Base-by-base conservation (phyloP, 2,113 vertebrate species). In the Sebastes schlegelii region DNA sequence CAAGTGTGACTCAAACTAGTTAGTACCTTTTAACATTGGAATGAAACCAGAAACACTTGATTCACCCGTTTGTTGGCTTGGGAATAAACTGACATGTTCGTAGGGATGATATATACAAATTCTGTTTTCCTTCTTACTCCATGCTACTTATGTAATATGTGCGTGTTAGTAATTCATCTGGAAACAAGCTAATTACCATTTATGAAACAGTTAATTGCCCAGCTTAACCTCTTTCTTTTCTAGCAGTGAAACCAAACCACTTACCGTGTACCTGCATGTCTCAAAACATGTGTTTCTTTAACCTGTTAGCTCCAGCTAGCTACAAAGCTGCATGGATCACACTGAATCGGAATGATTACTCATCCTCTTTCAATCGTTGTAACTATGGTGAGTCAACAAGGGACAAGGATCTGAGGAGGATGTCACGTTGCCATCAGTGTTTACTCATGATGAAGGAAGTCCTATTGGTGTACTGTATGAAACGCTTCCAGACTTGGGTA, bases 371-470 rank as follows among this genome's bases (percentile, higher is more conserved):
- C 51, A 79, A 58, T 82, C 70, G 34, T 84, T 89, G 83, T 83
- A 63, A 74, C 89, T 74, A 74, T 40, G 65, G 80, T 91, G 87
- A 92, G 86, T 95, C 92, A 91, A 73, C 90, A 89, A 68, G 82
- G 81, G 79, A 88, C 26, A 73, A 85, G 88, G 88, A 89, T 60
- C 58, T 70, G 11, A 70, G 49, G 70, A 91, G 84, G 86, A 92
- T 88, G 80, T 91, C 75, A 12, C 61, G 34, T 72, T 79, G 72
- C 26, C 68, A 10, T 80, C 61, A 43, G 11, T 84, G 73, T 91
- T 88, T 80, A 67, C 85, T n/a, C 34, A 79, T 63, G 73, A 0
- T 11, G 42, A 61, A 68, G 14, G 52, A 72, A 19, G 43, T 48
- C 69, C 16, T 79, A 23, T 45, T 77, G 10, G 12, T 62, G 8